These are phyloP conservation scores for Chaunax sp. DNA, from an alignment of 2,797 vertebrate species.

Conservation along the genomic window DNA sequence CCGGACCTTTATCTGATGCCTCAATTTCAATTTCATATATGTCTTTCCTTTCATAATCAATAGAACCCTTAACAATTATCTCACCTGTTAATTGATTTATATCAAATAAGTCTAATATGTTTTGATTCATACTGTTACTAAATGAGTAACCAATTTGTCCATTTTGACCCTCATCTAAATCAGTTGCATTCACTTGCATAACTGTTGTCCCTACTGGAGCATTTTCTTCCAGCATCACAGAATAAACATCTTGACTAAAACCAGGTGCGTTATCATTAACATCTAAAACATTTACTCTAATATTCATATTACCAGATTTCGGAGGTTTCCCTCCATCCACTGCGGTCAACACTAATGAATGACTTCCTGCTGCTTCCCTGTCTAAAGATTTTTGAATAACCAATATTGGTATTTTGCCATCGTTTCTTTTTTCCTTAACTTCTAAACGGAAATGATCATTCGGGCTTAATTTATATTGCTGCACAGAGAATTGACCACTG, in stretches of 20 bases:
- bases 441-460: conserved; percentile 3
- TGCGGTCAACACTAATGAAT: not conserved
- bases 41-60: not conserved
- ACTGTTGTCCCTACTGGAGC: conserved; percentile 1
- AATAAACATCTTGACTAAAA: not conserved
- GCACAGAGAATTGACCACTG: conserved; percentile 33
- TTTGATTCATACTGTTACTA: not conserved
- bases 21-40: not conserved
- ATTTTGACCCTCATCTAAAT: conserved; percentile 2
- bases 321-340: conserved; percentile 12
- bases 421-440: not conserved
- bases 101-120: not conserved
- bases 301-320: not conserved
- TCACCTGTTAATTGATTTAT: not conserved
- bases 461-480: conserved; percentile 25
- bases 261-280: conserved; percentile 5
- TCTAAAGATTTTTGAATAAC: not conserved
- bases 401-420: not conserved
- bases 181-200: conserved; percentile 6
- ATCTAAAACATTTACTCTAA: not conserved
- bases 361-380: not conserved
- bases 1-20: not conserved
- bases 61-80: not conserved
- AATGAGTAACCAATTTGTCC: conserved; percentile 6
- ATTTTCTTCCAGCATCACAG: conserved; percentile 1